Conservation (phyloP, 2,113 vertebrate genomes). For the Grus americana region DNA sequence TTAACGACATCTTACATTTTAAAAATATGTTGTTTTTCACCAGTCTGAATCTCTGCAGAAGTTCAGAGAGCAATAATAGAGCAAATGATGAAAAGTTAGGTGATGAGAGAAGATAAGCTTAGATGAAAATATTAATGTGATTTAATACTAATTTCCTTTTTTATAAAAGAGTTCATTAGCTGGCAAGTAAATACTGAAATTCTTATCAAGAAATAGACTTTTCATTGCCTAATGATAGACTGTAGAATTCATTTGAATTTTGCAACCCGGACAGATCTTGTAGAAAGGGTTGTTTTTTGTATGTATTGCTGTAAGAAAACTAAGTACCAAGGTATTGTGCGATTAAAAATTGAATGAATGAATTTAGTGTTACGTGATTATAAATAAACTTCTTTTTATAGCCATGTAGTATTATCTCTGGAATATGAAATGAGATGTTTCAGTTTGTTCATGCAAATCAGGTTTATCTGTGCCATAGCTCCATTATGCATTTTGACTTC, state of each 20-base stretch:
- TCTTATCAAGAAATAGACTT: not conserved
- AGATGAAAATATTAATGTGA: not conserved
- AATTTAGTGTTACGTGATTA: not conserved
- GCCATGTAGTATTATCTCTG: not conserved
- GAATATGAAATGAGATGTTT: not conserved
- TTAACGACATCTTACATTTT: not conserved
- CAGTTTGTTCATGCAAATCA: not conserved
- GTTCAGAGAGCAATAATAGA: not conserved
- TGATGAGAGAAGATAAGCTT: not conserved
- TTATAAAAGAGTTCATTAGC: not conserved
- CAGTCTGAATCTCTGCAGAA: rapidly evolving
- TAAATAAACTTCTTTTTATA: not conserved
- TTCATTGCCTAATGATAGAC: not conserved
- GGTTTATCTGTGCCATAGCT: not conserved
- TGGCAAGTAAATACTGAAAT: not conserved
- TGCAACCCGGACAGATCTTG: not conserved
- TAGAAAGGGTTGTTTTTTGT: not conserved
- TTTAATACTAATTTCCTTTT: not conserved
- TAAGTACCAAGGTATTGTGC: not conserved
- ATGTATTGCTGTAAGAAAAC: not conserved
- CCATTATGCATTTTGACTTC: not conserved
- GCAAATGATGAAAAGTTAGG: not conserved
- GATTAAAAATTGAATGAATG: not conserved
- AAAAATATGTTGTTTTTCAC: not conserved
- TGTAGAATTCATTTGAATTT: not conserved